Conservation (phyloP, 2,797 vertebrate genomes). For the Chelidonichthys spinosus region DNA sequence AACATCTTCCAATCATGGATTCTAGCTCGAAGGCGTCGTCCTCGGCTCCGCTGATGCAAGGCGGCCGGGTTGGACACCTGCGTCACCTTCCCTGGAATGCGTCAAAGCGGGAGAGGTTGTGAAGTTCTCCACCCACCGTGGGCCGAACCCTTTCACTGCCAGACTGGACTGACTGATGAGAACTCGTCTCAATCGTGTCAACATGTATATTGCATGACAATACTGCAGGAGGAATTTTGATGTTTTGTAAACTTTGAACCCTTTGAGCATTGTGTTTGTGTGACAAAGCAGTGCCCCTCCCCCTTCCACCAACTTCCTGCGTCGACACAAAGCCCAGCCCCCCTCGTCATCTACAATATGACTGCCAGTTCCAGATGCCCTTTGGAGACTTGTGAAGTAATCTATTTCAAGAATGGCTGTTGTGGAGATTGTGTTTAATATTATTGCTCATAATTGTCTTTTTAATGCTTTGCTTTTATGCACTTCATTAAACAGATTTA, state of each 20-base stretch:
- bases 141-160: constrained; percentile 77
- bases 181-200: constrained; percentile 77
- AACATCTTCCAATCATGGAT: constrained; percentile 53
- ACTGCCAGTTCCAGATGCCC: constrained; percentile 65
- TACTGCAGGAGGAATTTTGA: constrained; percentile 82
- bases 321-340: constrained; percentile 49
- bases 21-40: constrained; percentile 43
- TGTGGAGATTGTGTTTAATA: constrained; percentile 78
- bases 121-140: constrained; percentile 40
- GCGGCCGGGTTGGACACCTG: constrained; percentile 59
- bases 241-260: constrained; percentile 84
- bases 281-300: constrained; percentile 71
- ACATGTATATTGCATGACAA: constrained; percentile 89
- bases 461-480: constrained; percentile 78
- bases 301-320: constrained; percentile 54
- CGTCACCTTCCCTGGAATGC: constrained; percentile 56
- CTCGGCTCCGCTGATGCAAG: constrained; percentile 42
- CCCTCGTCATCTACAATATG: constrained; percentile 47
- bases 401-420: constrained; percentile 72
- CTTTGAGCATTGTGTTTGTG: constrained; percentile 83
- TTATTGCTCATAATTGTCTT: constrained; percentile 75
- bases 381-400: constrained; percentile 62
- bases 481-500: constrained; percentile 76
- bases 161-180: constrained; percentile 65
- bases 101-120: constrained; percentile 41